phyloP scores from a whole-genome alignment of 2,797 vertebrate genomes.

The Premnoplex brunnescens region DNA sequence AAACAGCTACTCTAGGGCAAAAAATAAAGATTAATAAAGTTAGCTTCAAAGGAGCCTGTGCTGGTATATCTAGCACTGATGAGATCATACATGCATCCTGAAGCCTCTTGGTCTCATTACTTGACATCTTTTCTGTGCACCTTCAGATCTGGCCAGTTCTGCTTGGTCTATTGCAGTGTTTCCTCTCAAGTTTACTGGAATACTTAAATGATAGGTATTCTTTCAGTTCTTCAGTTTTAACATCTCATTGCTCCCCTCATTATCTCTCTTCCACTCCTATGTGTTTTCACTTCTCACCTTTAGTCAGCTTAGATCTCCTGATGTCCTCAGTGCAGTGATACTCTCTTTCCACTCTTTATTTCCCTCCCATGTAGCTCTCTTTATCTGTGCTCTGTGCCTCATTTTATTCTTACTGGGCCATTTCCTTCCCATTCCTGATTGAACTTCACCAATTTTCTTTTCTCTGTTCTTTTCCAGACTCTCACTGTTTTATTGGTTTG shows the following conservation, averaged over 20 bases:
- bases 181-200: not conserved
- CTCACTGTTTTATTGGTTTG: slow-evolving; percentile 30
- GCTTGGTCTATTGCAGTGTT: not conserved
- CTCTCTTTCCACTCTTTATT: not conserved
- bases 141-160: not conserved
- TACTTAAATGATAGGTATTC: not conserved
- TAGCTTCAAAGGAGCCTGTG: not conserved
- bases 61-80: not conserved
- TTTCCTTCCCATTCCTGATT: slow-evolving; percentile 9
- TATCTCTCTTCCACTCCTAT: not conserved
- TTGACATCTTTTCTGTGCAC: not conserved
- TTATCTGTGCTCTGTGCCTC: not conserved
- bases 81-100: not conserved
- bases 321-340: not conserved
- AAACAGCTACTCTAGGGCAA: not conserved
- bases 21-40: not conserved
- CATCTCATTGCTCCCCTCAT: not conserved
- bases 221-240: not conserved
- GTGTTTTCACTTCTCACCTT: not conserved
- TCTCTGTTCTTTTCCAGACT: not conserved
- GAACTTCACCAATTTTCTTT: slow-evolving; percentile 12
- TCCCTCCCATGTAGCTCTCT: not conserved
- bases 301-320: not conserved
- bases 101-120: not conserved
- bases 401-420: slow-evolving; percentile 7